A percentile compares a stretch with the other conserved stretches of the same genome.
phyloP scores from a whole-genome alignment of 1,140 invertebrate species.

The Eciton burchellii region DNA sequence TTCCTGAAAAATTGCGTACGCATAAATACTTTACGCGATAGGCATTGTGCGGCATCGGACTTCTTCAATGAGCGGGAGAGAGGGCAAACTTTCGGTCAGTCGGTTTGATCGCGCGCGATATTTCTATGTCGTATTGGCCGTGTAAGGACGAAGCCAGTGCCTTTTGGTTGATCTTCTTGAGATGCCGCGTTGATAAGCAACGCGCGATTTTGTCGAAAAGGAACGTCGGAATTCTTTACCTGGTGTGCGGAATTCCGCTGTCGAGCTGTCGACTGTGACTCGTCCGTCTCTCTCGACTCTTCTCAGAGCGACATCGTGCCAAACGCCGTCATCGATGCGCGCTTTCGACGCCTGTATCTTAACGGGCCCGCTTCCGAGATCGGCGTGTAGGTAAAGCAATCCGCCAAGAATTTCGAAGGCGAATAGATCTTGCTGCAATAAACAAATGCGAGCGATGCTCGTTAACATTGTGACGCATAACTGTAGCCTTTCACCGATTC shows the following conservation, averaged over 20 bases:
- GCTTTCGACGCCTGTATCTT: conserved; percentile 93
- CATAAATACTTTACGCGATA: conserved; percentile 9
- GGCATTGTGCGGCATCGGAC: background rate
- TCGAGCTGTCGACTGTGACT: conserved; percentile 95
- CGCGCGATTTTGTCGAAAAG: background rate
- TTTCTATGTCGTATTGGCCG: no score
- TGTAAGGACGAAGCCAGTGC: no score
- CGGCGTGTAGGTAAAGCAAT: conserved; percentile 95
- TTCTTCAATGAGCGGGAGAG: background rate
- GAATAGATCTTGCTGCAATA: conserved; percentile 93
- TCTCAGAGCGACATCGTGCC: conserved; percentile 95
- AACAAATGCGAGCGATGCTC: background rate
- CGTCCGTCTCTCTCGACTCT: conserved; percentile 92
- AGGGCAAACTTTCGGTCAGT: no score
- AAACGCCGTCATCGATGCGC: conserved; percentile 95
- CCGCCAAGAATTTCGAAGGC: conserved; percentile 97
- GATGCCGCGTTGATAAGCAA: background rate
- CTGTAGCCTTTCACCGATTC: background rate
- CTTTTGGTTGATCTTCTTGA: no score
- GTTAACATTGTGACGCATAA: background rate
- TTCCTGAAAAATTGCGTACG: conserved; percentile 45
- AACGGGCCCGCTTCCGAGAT: conserved; percentile 95
- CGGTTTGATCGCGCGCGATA: no score
- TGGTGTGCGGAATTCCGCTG: conserved; percentile 95
- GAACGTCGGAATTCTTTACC: conserved; percentile 85